phyloP scores from a whole-genome alignment of 2,797 vertebrate genomes.

The Propithecus perrieri region DNA sequence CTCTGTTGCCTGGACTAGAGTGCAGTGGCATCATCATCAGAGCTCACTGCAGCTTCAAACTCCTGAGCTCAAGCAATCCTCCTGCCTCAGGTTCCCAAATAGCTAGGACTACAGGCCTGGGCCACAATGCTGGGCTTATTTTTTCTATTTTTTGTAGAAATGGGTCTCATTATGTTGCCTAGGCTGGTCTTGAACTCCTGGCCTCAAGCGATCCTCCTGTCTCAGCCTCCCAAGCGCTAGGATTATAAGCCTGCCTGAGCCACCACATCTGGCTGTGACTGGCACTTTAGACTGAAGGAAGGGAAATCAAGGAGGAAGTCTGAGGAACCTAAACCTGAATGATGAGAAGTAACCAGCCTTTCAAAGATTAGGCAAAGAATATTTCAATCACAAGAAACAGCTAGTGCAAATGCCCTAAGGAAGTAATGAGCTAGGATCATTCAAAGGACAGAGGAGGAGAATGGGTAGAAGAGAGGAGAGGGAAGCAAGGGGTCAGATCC shows the following conservation, averaged over 20 bases:
- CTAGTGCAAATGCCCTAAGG: not conserved
- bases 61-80: too few relatives aligned
- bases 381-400: not conserved
- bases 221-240: too few relatives aligned
- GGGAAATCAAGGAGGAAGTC: not conserved
- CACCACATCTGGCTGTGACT: not conserved
- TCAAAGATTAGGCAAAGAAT: conserved; percentile 27
- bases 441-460: not conserved
- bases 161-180: too few relatives aligned
- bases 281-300: not conserved
- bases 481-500: not conserved
- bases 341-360: not conserved
- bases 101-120: too few relatives aligned
- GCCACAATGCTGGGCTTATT: too few relatives aligned
- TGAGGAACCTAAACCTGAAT: not conserved
- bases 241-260: too few relatives aligned
- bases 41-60: too few relatives aligned
- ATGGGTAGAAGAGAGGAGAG: not conserved
- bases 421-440: not conserved
- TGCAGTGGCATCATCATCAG: too few relatives aligned
- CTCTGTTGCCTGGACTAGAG: not conserved
- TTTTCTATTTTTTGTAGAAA: too few relatives aligned
- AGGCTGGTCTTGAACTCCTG: not conserved
- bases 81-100: too few relatives aligned
- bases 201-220: not conserved